Conservation (phyloP, 2,113 vertebrate species). For the Spea bombifrons region DNA sequence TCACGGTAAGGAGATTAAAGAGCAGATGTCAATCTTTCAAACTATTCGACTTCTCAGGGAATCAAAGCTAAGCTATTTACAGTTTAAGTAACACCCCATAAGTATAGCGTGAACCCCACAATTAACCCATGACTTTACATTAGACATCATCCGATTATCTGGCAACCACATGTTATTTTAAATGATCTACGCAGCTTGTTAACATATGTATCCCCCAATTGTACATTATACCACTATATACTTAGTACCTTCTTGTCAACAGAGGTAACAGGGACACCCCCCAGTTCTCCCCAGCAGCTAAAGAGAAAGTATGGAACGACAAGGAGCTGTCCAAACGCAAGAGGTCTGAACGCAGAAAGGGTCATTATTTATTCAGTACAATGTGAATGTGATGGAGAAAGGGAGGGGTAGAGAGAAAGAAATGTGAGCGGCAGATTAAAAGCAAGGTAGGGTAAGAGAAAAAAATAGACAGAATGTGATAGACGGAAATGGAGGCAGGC, state of each 20-base stretch:
- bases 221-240: neutral
- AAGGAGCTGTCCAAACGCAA: slow-evolving; percentile 2
- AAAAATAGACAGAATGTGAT: neutral
- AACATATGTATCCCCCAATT: neutral
- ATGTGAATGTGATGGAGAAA: slow-evolving; percentile 2
- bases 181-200: neutral
- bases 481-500: neutral
- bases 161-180: neutral
- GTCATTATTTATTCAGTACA: slow-evolving; percentile 27
- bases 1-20: too few species aligned
- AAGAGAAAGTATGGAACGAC: neutral
- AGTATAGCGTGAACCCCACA: neutral
- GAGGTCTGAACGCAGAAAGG: slow-evolving; percentile 10
- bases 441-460: neutral
- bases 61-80: too few species aligned
- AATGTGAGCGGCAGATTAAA: neutral
- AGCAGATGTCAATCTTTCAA: too few species aligned
- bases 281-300: neutral
- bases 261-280: neutral
- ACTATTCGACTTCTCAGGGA: too few species aligned
- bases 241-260: neutral
- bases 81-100: too few species aligned
- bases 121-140: neutral
- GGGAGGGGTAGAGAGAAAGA: neutral
- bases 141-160: neutral